phyloP scores from a whole-genome alignment of 2,113 vertebrate genomes.

The Passer montanus region DNA sequence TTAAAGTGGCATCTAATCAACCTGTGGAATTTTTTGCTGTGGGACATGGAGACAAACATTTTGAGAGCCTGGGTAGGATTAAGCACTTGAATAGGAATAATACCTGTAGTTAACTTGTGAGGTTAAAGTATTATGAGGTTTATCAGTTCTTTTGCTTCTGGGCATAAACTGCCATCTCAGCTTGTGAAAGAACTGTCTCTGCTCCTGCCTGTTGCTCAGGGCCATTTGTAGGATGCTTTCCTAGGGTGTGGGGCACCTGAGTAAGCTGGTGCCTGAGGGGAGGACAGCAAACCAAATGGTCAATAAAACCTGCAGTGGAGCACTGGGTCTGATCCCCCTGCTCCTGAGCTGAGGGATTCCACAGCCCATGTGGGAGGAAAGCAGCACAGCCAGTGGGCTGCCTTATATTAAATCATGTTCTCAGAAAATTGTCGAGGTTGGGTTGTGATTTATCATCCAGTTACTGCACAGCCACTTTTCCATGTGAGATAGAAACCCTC shows the following conservation, averaged over 20 bases:
- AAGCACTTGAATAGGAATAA: slow-evolving; percentile 42
- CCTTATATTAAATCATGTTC: neutral
- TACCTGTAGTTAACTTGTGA: slow-evolving; percentile 40
- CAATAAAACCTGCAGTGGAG: neutral
- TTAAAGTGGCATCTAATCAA: slow-evolving; percentile 32
- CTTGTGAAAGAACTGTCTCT: slow-evolving; percentile 20
- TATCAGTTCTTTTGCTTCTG: slow-evolving; percentile 53
- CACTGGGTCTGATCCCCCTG: neutral
- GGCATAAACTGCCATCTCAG: slow-evolving; percentile 46
- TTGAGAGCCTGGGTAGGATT: slow-evolving; percentile 33
- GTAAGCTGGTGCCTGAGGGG: neutral
- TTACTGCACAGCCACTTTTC: neutral
- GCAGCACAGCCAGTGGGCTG: neutral
- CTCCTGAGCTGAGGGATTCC: neutral
- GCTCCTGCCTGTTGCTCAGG: neutral
- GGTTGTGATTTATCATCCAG: neutral
- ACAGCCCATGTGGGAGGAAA: neutral
- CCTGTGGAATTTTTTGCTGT: slow-evolving; percentile 56
- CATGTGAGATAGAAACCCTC: neutral
- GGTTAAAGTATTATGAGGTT: slow-evolving; percentile 41
- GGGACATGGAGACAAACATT: slow-evolving; percentile 25
- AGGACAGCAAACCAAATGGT: neutral
- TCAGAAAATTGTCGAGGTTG: neutral
- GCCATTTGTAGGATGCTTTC: slow-evolving; percentile 4
- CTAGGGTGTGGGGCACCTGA: slow-evolving; percentile 3